phyloP scores from a whole-genome alignment of 2,797 vertebrate species.

The Sciurus vulgaris region DNA sequence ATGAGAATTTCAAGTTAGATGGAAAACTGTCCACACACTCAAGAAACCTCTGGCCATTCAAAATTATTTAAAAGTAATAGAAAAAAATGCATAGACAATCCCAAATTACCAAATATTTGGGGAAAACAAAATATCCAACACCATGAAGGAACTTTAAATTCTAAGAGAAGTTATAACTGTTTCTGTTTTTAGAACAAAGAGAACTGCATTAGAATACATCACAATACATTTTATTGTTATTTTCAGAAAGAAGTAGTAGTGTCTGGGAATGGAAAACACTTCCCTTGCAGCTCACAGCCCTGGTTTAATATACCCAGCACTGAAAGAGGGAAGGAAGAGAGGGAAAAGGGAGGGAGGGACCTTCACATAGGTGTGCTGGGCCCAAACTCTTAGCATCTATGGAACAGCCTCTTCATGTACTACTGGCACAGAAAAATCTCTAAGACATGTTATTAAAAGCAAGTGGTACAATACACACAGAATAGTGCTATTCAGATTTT shows the following conservation, averaged over 20 bases:
- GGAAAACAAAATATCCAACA: not conserved
- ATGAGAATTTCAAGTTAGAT: not conserved
- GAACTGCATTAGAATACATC: not conserved
- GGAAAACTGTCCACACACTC: not conserved
- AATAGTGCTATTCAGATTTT: constrained; percentile 4
- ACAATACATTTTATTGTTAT: not conserved
- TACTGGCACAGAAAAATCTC: not conserved
- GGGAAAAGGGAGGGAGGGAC: not conserved
- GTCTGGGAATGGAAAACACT: too few species aligned
- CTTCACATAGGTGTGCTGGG: not conserved
- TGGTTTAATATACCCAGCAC: too few species aligned
- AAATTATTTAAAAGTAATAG: not conserved
- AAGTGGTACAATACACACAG: not conserved
- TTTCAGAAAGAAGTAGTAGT: not conserved
- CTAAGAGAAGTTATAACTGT: not conserved
- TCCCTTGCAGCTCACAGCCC: too few species aligned
- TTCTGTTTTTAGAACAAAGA: not conserved
- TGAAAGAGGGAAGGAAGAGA: too few species aligned
- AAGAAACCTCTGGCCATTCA: not conserved
- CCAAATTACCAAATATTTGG: not conserved
- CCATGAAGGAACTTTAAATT: not conserved
- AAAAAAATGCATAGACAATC: not conserved
- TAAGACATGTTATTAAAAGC: not conserved
- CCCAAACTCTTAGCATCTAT: not conserved
- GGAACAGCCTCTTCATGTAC: not conserved